Percentiles rank a stretch among this genome's conserved stretches.
Conservation (phyloP, 2,797 vertebrate species). For the Pipistrellus pipistrellus region DNA sequence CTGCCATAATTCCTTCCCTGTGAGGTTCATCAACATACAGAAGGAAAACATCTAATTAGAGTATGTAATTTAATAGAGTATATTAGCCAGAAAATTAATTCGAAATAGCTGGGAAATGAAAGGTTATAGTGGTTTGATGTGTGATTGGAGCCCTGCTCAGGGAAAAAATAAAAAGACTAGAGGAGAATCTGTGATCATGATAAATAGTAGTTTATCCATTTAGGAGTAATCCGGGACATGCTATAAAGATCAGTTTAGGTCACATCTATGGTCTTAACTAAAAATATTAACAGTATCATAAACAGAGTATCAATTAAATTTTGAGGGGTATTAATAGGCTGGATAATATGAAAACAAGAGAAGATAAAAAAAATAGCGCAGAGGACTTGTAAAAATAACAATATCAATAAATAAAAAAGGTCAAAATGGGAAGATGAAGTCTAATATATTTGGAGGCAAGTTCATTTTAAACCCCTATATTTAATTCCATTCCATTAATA, state of each 20-base stretch:
- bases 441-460: constrained; percentile 82
- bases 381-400: constrained; percentile 63
- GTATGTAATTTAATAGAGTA: constrained; percentile 56
- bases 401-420: constrained; percentile 73
- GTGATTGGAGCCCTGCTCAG: constrained; percentile 16
- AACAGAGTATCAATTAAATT: constrained; percentile 49
- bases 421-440: constrained; percentile 75
- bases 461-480: constrained; percentile 81
- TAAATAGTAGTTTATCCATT: constrained; percentile 20
- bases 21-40: constrained; percentile 31
- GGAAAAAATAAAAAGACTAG: background rate
- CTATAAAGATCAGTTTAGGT: background rate
- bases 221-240: background rate
- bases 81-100: constrained; percentile 65
- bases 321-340: constrained; percentile 29
- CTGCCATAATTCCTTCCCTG: background rate
- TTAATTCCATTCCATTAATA: constrained; percentile 82
- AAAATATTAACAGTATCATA: background rate
- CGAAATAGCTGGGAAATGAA: constrained; percentile 52
- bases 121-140: constrained; percentile 46
- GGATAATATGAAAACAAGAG: constrained; percentile 33
- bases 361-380: constrained; percentile 42
- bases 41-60: constrained; percentile 21
- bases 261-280: background rate
- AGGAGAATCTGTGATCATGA: constrained; percentile 29